Base-by-base conservation (phyloP, 2,113 vertebrate species). In the Anguilla japonica region DNA sequence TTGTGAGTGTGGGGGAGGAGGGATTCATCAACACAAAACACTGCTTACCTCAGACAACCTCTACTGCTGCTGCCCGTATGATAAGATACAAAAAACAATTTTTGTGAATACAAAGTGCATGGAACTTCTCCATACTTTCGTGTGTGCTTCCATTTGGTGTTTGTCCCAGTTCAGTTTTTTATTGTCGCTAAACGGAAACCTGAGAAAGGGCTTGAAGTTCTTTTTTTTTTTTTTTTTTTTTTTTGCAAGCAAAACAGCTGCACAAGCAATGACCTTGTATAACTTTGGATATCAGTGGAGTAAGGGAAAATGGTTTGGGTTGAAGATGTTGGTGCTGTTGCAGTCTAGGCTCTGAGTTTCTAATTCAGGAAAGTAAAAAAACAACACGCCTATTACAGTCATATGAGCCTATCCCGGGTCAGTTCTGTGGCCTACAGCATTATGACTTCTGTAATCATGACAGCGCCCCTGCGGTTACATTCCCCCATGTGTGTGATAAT, bases 231-330 rank as follows among this genome's bases (percentile, higher is more conserved):
- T 18, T 15, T 79, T 34, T 34, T 34, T 34, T 18, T 41, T 20
- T 16, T 80, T 80, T 41, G 20, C 40, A 18, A 80, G 40, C 13
- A 41, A 80, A 75, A 75, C 71, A 22, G 79, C 79, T 18, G 13
- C 79, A 80, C 40, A 80, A 80, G 79, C 79, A 80, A 20, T 80
- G 79, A 20, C 79, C 79, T 41, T 80, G 79, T 80, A 41, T 41
- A 16, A 4, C 18, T 41, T 41, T 80, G 41, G 6, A 41, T 18
- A 40, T 41, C 15, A 41, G 40, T 80, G 34, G 15, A 80, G 79
- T 20, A 41, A 80, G 41, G 34, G 39, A 41, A 80, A 40, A 41
- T 20, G 29, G n/a, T 75, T 80, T 80, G 79, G 40, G 60, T 20
- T 67, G 60, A 20, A 22, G 79, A 80, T 7, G 15, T 41, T 41